Evolutionary conservation across 2,888 invertebrate species (phyloP), one percentile per base, ranked within the genome.

Genomic region (Mimumesa dahlbomi): DNA sequence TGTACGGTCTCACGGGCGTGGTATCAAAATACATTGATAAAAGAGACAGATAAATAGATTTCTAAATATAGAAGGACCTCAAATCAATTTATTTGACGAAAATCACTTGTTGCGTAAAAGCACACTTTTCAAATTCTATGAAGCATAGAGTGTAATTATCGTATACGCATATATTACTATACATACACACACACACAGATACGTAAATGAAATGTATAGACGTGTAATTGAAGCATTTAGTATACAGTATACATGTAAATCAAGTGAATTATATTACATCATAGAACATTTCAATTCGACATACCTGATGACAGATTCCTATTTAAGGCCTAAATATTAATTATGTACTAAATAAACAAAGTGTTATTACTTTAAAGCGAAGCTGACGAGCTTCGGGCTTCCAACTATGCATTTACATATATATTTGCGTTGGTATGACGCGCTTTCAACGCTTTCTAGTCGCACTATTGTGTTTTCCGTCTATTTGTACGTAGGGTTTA

Each of bases 381-480:
- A 53, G 59, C 52, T 70, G 40, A 49, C 42, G 43, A 53, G 66
- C 68, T 50, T 69, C 19, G 48, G 56, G 62, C 66, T 79, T 72
- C 53, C 52, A 61, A 57, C 43, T 67, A 40, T 49, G 45, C 61
- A 69, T 57, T 50, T 34, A 40, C 61, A 69, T 57, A 48, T 34
- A 38, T 57, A 52, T 57, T 73, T 65, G 48, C 40, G 50, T 71
- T 73, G 18, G 45, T 66, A 64, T 69, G 52, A 65, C 71, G 75
- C 74, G 73, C 74, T 76, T 82, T 73, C 63, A 74, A 80, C 74
- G 68, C 84, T n/a, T n/a, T n/a, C n/a, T 84, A 84, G 85, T 85
- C 84, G 81, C 73, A 81, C 72, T 76, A 78, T 70, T 77, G 67
- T 82, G 71, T 77, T 74, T 58, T 69, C 69, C 31, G 42, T 65